Evolutionary conservation across 2,113 vertebrate genomes (phyloP), one percentile per base, ranked within the genome.

Genomic region (Anarhynchus alexandrinus): DNA sequence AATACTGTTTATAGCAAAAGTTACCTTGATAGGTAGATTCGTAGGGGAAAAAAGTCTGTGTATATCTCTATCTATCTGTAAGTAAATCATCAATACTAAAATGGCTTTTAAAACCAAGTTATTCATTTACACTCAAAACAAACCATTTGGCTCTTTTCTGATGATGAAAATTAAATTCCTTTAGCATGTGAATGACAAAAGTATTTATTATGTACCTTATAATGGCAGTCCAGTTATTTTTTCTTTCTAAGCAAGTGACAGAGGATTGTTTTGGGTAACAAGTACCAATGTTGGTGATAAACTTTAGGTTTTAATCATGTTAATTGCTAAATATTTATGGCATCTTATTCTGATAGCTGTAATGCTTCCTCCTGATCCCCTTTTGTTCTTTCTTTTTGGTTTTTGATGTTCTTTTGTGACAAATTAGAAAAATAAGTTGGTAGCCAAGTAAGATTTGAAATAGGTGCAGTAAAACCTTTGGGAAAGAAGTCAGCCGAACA

Each of bases 1-100:
- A 98, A 96, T 30, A 83, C 97, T 98, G 97, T 98, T 98, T 98
- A 98, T 98, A 96, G 98, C 97, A 96, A 98, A 98, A 98, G 98
- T 98, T 98, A 98, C 98, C 98, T 98, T 98, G 97, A 93, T 98
- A 85, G 87, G 95, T 95, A 94, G 91, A 95, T 96, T 96, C 45
- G 19, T 76, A 73, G 84, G 59, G 91, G 70, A n/a, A 27, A 61
- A 64, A 73, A 29, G 26, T 51, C 42, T 71, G 9, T 36, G 6
- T 47, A 2, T 58, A 19, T 62, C 52, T 51, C 42, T 54, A 6
- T 69, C 45, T 66, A 12, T 65, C 42, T 86, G 12, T 59, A 62
- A 47, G 54, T 66, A 59, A 74, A 64, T 36, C 7, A 34, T 51
- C 34, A 55, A 26, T 49, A n/a, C 5, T 55, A 47, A 84, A 83